Conservation (phyloP, 2,113 vertebrate species). For the Mormoops blainvillei region DNA sequence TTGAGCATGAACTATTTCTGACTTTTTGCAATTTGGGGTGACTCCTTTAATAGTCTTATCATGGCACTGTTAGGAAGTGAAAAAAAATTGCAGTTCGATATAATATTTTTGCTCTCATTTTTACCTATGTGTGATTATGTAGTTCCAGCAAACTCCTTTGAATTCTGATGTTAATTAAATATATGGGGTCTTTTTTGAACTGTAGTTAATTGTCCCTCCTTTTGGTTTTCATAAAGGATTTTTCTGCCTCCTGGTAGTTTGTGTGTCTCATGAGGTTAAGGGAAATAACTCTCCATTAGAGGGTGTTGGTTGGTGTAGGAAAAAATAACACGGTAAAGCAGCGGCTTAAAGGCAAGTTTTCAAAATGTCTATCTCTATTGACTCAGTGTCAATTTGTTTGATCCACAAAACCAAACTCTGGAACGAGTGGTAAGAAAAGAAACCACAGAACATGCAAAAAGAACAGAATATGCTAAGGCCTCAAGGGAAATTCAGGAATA, state of each 20-base stretch:
- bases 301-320: background rate
- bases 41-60: background rate
- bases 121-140: background rate
- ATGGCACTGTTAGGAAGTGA: background rate
- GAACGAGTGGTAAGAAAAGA: background rate
- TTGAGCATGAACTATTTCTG: background rate
- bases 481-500: background rate
- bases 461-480: background rate
- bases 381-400: background rate
- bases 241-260: background rate
- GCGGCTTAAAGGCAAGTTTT: background rate
- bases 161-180: background rate
- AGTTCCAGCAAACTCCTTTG: background rate
- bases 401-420: background rate
- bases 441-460: background rate
- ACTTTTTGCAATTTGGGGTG: background rate
- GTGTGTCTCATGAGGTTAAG: background rate
- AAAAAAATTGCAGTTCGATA: background rate
- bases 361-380: background rate
- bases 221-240: background rate
- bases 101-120: background rate
- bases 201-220: background rate
- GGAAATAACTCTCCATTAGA: background rate
- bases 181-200: background rate
- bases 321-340: background rate